Evolutionary conservation across 1,140 invertebrate species (phyloP).

Genomic region (Bactericera cockerelli): DNA sequence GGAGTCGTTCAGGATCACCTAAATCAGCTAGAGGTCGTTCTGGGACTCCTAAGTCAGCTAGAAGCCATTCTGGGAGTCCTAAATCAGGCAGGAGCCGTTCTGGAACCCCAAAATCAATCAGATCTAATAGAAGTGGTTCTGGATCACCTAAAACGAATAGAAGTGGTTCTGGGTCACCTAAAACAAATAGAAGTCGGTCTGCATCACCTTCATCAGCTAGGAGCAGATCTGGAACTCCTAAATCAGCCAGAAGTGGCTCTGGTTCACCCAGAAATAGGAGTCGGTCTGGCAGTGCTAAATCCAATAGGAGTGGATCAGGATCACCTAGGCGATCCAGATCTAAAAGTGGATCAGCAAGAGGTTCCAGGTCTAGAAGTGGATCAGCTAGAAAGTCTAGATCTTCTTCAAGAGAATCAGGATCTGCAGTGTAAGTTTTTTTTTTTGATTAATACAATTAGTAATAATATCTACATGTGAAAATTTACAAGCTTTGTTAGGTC

Average conservation of each 20-base stretch:
- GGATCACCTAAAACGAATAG: not conserved
- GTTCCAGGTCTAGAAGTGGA: conserved; percentile 20
- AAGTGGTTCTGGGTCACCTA: not conserved
- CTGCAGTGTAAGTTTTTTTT: not conserved
- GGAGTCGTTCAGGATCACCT: not conserved
- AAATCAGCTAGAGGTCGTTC: not conserved
- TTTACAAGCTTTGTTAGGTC: no score
- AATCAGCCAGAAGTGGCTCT: not conserved
- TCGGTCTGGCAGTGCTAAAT: conserved; percentile 15
- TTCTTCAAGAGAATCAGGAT: conserved; percentile 9
- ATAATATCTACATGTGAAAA: no score
- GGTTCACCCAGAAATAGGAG: conserved; percentile 9
- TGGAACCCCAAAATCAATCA: not conserved
- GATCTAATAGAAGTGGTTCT: not conserved
- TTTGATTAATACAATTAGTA: no score
- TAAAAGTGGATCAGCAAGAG: conserved; percentile 10
- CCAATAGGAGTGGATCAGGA: not conserved
- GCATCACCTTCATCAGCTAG: not conserved
- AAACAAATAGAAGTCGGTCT: not conserved
- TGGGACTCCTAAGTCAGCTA: not conserved
- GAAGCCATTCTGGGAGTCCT: not conserved
- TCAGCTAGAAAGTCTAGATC: conserved; percentile 23
- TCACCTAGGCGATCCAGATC: not conserved
- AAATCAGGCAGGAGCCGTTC: not conserved
- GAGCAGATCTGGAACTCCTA: not conserved